Evolutionary conservation across 2,797 vertebrate genomes (phyloP), one percentile per base, ranked within the genome.

Genomic region (Philypnodon macrostomus): DNA sequence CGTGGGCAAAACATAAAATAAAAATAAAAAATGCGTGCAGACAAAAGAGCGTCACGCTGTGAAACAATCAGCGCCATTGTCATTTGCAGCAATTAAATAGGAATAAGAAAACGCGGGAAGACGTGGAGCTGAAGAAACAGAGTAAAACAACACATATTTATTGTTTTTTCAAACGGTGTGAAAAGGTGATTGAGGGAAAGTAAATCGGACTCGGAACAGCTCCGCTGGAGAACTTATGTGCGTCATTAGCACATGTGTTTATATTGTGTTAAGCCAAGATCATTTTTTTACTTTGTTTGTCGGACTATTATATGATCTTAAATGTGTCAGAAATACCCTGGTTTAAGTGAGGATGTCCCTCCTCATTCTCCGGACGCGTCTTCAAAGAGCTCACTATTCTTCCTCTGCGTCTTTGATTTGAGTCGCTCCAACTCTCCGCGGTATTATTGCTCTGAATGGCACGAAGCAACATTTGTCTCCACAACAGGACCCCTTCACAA

Each of bases 21-120:
- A 36, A 27, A 27, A 63, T 74, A 69, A 69, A 34, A 53, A 67
- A 70, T 42, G 39, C 39, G 49, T 24, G 36, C 18, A 60, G 35
- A 63, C 34, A 41, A 52, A 50, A 44, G 35, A 42, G 31, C 82
- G 84, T 60, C 78, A 74, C 37, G 72, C 76, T 76, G 72, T 64
- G 75, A 63, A 59, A 70, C 76, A 81, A 79, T 80, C 80, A 80
- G 54, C 38, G 46, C 57, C 45, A 47, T 45, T 61, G 69, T 75
- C 42, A 75, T 66, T 81, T 69, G 46, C 7, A 47, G 42, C 50
- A 67, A 76, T 73, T 75, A 77, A 67, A 75, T 54, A 11, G 14
- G 41, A 12, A 48, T 59, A 26, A 53, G 51, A 29, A 56, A 49
- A 62, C 29, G 42, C 16, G 40, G 18, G 34, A 32, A 55, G 35